These are phyloP conservation scores for Smutsia temminckii DNA, from an alignment of 2,797 vertebrate species.

Conservation along the genomic window DNA sequence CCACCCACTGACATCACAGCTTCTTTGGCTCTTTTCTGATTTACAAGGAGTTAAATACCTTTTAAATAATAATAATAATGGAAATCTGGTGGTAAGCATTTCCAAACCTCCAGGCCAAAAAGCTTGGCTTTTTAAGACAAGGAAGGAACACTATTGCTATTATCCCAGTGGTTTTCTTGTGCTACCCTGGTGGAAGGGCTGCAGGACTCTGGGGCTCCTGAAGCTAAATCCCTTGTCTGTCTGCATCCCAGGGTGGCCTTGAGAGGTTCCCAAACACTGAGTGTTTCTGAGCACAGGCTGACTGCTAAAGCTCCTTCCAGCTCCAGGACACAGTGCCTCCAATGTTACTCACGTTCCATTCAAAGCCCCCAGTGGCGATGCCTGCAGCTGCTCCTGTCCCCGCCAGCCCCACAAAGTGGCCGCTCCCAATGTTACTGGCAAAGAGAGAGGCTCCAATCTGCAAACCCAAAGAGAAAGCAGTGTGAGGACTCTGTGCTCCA, in stretches of 20 bases:
- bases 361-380: constrained; percentile 93
- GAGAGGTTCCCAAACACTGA: background rate
- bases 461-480: constrained; percentile 60
- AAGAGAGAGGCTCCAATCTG: constrained; percentile 98
- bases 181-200: background rate
- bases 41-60: background rate
- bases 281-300: background rate
- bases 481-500: background rate
- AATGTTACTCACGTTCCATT: constrained; percentile 93
- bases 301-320: background rate
- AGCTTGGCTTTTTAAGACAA: background rate
- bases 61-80: background rate
- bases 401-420: constrained; percentile 96
- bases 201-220: background rate
- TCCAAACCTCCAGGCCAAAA: background rate
- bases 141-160: background rate
- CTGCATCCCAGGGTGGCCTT: background rate
- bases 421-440: constrained; percentile 97
- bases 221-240: background rate
- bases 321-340: too few relatives aligned
- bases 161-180: background rate
- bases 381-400: constrained; percentile 92
- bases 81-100: background rate
- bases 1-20: background rate
- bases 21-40: background rate